phyloP scores from a whole-genome alignment of 1,140 invertebrate species.

The Meloidogyne hapla region DNA sequence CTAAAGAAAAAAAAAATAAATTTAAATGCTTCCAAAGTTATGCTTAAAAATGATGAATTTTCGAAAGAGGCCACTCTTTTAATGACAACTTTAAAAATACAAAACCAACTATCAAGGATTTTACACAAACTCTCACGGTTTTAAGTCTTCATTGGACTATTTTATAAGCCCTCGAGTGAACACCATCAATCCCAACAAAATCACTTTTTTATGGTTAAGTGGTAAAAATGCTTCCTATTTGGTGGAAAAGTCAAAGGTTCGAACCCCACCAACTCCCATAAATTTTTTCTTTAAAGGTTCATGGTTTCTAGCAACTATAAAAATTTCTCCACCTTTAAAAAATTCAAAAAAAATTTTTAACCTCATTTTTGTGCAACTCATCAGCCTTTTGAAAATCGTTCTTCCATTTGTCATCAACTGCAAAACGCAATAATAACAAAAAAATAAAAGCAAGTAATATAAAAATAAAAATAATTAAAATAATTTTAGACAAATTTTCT shows the following conservation, averaged over 20 bases:
- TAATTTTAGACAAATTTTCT: background rate
- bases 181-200: background rate
- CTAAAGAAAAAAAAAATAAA: background rate
- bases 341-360: slow-evolving; percentile 1
- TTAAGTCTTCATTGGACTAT: no score
- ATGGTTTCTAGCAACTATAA: background rate
- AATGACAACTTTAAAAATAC: no score
- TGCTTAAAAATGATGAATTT: no score
- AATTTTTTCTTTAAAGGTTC: background rate
- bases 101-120: no score
- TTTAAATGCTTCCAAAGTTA: no score
- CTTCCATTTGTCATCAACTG: slow-evolving; percentile 21
- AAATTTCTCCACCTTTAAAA: background rate
- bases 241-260: background rate
- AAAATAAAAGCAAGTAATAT: background rate
- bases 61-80: no score
- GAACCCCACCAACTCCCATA: no score
- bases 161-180: no score
- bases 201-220: no score
- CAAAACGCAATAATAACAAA: slow-evolving; percentile 23
- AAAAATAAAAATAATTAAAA: slow-evolving; percentile 9
- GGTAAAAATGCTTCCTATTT: no score
- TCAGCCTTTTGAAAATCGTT: background rate
- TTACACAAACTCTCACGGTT: no score
- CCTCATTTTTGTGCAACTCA: slow-evolving; percentile 1